A percentile compares a stretch with the other conserved stretches of the same genome.
phyloP scores from a whole-genome alignment of 2,888 invertebrate genomes.

The Carcina quercana region DNA sequence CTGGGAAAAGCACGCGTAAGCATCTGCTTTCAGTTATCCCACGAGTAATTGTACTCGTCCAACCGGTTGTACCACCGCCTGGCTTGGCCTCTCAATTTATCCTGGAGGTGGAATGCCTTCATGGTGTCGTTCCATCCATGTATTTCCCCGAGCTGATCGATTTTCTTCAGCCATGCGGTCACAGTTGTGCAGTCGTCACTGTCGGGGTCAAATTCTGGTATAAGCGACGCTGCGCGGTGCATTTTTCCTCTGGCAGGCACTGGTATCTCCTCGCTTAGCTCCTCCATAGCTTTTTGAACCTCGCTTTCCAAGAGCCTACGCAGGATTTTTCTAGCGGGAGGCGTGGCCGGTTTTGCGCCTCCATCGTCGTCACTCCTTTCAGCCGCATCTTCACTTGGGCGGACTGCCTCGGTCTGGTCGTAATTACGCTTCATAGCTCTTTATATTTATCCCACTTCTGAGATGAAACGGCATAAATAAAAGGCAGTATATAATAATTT shows the following conservation, averaged over 20 bases:
- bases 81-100: constrained; percentile 21
- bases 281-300: constrained; percentile 5
- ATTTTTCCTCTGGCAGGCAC: not conserved
- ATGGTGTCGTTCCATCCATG: constrained; percentile 20
- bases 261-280: not conserved
- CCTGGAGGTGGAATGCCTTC: constrained; percentile 19
- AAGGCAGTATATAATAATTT: no score
- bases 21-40: constrained; percentile 24
- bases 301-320: constrained; percentile 1
- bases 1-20: constrained; percentile 21
- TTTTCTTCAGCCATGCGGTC: constrained; percentile 16
- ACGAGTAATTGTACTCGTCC: constrained; percentile 21
- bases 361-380: no score
- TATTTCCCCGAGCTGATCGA: constrained; percentile 18
- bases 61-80: constrained; percentile 20
- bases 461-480: no score
- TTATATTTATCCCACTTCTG: no score
- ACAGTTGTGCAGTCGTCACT: constrained; percentile 14
- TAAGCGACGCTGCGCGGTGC: constrained; percentile 11
- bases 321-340: constrained; percentile 6
- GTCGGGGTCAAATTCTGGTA: constrained; percentile 16
- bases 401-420: no score
- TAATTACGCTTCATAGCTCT: no score
- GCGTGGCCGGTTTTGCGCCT: no score
- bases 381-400: no score